Evolutionary conservation across 1,140 invertebrate genomes (phyloP).

Genomic region (Agraylea sexmaculata): DNA sequence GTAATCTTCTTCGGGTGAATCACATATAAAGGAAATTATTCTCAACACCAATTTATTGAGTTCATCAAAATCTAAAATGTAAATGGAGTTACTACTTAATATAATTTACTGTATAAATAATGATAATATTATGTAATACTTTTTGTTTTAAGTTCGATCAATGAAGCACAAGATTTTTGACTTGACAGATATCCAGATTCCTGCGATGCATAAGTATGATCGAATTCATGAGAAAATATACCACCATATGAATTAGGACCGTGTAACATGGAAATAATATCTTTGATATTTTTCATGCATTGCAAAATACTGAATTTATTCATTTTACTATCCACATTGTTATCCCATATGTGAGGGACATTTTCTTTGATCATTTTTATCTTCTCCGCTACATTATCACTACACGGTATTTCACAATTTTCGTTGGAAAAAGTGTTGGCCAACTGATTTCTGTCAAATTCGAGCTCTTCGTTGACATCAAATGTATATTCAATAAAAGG

Average conservation of each 20-base stretch:
- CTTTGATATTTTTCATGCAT: conserved; percentile 9
- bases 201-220: conserved; percentile 7
- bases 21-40: conserved; percentile 8
- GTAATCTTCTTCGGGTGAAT: conserved; percentile 4
- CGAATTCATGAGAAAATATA: conserved; percentile 5
- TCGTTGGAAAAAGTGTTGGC: too few species aligned
- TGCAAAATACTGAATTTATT: conserved; percentile 10
- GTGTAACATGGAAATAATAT: conserved; percentile 8
- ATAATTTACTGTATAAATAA: conserved; percentile 2
- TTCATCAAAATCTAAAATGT: conserved; percentile 3
- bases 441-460: too few species aligned
- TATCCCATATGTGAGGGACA: too few species aligned
- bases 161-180: conserved; percentile 4
- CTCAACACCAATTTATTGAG: conserved; percentile 12
- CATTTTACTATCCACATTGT: too few species aligned
- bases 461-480: too few species aligned
- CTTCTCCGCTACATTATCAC: too few species aligned
- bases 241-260: conserved; percentile 9
- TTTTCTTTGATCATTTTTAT: too few species aligned
- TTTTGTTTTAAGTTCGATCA: too few species aligned
- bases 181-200: conserved; percentile 15
- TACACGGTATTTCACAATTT: too few species aligned
- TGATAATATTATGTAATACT: not conserved
- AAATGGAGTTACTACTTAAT: not conserved
- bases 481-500: too few species aligned